Base-by-base conservation (phyloP, 2,113 vertebrate species). In the Oreochromis niloticus region DNA sequence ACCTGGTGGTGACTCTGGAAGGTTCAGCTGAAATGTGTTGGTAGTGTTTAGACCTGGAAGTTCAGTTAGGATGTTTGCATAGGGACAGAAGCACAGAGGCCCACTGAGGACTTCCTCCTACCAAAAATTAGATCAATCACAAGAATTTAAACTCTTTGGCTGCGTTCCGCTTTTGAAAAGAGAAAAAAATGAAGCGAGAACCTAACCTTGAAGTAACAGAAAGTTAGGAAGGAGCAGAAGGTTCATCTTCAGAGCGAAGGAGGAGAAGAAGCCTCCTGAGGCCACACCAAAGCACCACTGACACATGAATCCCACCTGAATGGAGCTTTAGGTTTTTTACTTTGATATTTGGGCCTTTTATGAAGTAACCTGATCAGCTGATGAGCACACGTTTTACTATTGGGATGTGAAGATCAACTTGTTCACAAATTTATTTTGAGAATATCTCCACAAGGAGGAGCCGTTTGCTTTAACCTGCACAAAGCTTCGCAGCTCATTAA, bases 401-500 rank as follows among this genome's bases (percentile, higher is more conserved):
- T 4, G 16, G 0, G 43, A 50, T 2, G 0, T 78, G 27, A 32
- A 17, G 32, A 39, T n/a, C 10, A 36, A 48, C 1, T 50, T 50
- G 22, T 27, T 50, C 7, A 46, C 39, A 75, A 30, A 30, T 16
- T 19, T 46, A 75, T 46, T 30, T 48, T 48, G 9, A 48, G 71
- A 32, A 6, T 11, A n/a, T 50, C 16, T 50, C 43, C 46, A 78
- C 4, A 3, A 5, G 43, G 71, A 3, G 24, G 43, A 32, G 73
- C 27, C 1, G 3, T 7, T 50, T 2, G 27, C 43, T 50, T 19
- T 12, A 32, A 78, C 16, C 71, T 78, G 73, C 46, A 78, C 46
- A 19, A 32, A 52, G 46, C 73, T 9, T 0, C 2, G 16, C 27
- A 78, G 46, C 46, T 78, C 39, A 71, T 9, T 16, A 66, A 39